Evolutionary conservation across 1,140 invertebrate species (phyloP), one percentile per base, ranked within the genome.

Genomic region (Heliconius hewitsoni): DNA sequence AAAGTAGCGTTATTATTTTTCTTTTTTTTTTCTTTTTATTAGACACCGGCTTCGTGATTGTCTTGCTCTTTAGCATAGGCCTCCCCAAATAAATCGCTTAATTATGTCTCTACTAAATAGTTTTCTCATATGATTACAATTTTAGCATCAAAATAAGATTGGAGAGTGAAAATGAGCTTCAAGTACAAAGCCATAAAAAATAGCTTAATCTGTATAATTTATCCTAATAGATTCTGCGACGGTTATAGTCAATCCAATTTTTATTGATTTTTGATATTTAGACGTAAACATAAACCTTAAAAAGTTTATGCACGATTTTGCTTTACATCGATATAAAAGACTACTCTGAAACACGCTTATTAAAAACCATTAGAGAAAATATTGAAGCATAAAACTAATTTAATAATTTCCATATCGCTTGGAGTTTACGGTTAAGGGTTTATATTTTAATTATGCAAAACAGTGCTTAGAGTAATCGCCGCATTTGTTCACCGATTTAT

Each of bases 371-470:
- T 80, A 82, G 76, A 80, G 50, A 78, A 74, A 75, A 80, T 80
- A 76, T 77, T 71, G 72, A 73, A 19, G 74, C 50, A 76, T 80
- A 77, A 77, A 77, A 74, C 70, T 77, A 82, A 78, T 77, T 80
- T 80, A 80, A 82, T 82, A 79, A 77, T 74, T 72, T 82, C 74
- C 77, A 70, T 74, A 37, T 71, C 23, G 50, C 71, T 76, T 76
- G 34, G 50, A 76, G 79, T 73, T 30, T 46, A 72, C 74, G 79
- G 75, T 80, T 80, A 80, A 72, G 70, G 73, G 79, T 74, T 80
- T 80, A 77, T 79, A 76, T 76, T 73, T 72, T 80, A 80, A 80
- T 80, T 80, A 80, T 80, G 79, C 71, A 80, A 80, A 80, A 80
- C 23, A 80, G 66, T 76, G 46, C 30, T 50, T 52, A 76, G 52